A percentile compares a stretch with the other conserved stretches of the same genome.
phyloP scores from a whole-genome alignment of 2,888 invertebrate genomes.

The Tachystola acroxantha region DNA sequence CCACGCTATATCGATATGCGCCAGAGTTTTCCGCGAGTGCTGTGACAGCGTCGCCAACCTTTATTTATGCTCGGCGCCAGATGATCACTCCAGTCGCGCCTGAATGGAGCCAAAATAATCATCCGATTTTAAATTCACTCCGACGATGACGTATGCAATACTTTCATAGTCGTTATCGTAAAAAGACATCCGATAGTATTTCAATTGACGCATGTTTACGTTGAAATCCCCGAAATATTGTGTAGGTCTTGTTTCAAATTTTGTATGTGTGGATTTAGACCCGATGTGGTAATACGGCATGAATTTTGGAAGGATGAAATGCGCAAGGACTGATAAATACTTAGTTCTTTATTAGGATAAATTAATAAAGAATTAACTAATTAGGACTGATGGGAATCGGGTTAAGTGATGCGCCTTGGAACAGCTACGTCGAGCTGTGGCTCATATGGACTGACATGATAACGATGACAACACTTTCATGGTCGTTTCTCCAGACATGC shows the following conservation, averaged over 20 bases:
- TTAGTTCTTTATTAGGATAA: too few species aligned
- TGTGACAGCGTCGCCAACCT: conserved; percentile 43
- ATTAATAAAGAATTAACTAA: too few species aligned
- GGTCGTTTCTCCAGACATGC: neutral
- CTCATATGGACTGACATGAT: too few species aligned
- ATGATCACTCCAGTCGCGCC: conserved; percentile 42
- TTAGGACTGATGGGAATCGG: too few species aligned
- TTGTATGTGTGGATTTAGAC: too few species aligned
- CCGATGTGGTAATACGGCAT: too few species aligned
- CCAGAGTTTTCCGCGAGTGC: conserved; percentile 15
- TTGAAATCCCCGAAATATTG: neutral
- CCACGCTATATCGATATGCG: neutral
- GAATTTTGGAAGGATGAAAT: too few species aligned
- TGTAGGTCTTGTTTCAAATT: too few species aligned
- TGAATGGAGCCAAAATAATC: conserved; percentile 44
- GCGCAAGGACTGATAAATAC: too few species aligned
- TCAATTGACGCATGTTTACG: neutral
- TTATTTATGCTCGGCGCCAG: conserved; percentile 72
- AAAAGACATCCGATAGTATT: conserved; percentile 1
- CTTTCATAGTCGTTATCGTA: neutral
- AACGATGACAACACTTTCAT: conserved; percentile 23
- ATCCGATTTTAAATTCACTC: conserved; percentile 29
- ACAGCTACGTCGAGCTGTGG: too few species aligned
- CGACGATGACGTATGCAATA: conserved; percentile 31
- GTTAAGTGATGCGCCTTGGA: too few species aligned